Percentiles rank a stretch among this genome's conserved stretches.
phyloP scores from a whole-genome alignment of 2,113 vertebrate genomes.

The Otocyon megalotis region DNA sequence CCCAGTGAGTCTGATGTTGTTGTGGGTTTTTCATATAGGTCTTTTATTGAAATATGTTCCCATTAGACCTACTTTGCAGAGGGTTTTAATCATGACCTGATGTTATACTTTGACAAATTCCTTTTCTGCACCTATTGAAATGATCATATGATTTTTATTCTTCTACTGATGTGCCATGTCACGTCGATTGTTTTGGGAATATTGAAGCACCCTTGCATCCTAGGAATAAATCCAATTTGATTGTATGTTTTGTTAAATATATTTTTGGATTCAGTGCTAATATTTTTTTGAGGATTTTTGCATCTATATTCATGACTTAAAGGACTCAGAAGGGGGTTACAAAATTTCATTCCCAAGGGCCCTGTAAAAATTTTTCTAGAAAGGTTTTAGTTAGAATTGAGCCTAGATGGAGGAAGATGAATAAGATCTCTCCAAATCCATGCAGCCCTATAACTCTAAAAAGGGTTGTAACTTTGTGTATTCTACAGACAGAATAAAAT shows the following conservation, averaged over 20 bases:
- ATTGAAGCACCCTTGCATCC: not conserved
- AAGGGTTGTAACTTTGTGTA: constrained; percentile 27
- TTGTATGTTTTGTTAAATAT: not conserved
- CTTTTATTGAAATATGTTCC: not conserved
- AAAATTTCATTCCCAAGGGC: constrained; percentile 55
- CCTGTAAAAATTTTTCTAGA: constrained; percentile 67
- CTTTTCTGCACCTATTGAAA: not conserved
- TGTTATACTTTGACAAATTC: not conserved
- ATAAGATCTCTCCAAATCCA: constrained; percentile 49
- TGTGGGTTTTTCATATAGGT: not conserved
- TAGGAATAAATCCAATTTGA: not conserved
- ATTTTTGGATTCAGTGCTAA: not conserved
- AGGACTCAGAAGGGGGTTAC: constrained; percentile 60
- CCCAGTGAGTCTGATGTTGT: not conserved
- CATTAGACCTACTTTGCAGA: not conserved
- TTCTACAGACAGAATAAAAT: constrained; percentile 37
- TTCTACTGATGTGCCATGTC: not conserved
- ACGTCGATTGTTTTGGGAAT: not conserved
- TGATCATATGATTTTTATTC: not conserved
- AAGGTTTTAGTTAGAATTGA: constrained; percentile 60
- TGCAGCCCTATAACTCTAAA: constrained; percentile 31
- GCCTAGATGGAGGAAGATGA: constrained; percentile 24
- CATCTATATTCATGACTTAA: not conserved
- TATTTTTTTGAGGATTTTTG: not conserved
- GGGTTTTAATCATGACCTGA: not conserved